phyloP scores from a whole-genome alignment of 2,797 vertebrate genomes.

The Melanotaenia parkinsoni region DNA sequence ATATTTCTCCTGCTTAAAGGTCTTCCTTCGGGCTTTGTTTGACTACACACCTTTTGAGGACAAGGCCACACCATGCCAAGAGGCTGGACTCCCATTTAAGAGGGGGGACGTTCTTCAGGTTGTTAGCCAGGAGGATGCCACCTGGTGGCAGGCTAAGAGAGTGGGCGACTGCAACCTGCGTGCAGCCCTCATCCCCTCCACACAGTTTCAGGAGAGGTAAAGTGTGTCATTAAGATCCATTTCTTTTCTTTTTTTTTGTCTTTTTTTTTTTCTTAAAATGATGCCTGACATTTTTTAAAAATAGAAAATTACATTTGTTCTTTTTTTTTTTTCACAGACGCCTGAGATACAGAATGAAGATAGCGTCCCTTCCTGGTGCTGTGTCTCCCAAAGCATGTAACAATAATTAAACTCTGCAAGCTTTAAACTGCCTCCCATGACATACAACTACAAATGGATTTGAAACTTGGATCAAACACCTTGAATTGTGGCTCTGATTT shows the following conservation, averaged over 20 bases:
- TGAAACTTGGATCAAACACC: background rate
- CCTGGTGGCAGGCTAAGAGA: conserved; percentile 98
- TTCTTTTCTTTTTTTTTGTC: background rate
- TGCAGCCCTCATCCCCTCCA: conserved; percentile 95
- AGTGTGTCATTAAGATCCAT: background rate
- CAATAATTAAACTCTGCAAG: conserved; percentile 55
- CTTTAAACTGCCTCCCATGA: background rate
- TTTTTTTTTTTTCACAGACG: conserved; percentile 75
- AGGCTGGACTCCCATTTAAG: conserved; percentile 95
- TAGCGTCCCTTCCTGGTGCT: conserved; percentile 82
- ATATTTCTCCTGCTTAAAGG: conserved; percentile 61
- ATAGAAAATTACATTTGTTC: background rate
- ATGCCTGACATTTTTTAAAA: background rate
- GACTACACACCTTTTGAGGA: conserved; percentile 95
- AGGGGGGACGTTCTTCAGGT: conserved; percentile 96
- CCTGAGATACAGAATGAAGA: conserved; percentile 87
- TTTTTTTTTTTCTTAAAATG: no score
- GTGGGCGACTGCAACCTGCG: conserved; percentile 93
- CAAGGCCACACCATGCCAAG: conserved; percentile 98
- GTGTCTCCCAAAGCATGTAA: conserved; percentile 86
- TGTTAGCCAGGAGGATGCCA: conserved; percentile 95
- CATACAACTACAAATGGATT: conserved; percentile 1
- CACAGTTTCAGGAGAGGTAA: conserved; percentile 97
- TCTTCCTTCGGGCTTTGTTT: conserved; percentile 94
- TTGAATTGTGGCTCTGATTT: conserved; percentile 31